A percentile compares a stretch with the other conserved stretches of the same genome.
These are phyloP conservation scores for Philotrypesis tridentata DNA, from an alignment of 1,140 invertebrate genomes.

Conservation along the genomic window DNA sequence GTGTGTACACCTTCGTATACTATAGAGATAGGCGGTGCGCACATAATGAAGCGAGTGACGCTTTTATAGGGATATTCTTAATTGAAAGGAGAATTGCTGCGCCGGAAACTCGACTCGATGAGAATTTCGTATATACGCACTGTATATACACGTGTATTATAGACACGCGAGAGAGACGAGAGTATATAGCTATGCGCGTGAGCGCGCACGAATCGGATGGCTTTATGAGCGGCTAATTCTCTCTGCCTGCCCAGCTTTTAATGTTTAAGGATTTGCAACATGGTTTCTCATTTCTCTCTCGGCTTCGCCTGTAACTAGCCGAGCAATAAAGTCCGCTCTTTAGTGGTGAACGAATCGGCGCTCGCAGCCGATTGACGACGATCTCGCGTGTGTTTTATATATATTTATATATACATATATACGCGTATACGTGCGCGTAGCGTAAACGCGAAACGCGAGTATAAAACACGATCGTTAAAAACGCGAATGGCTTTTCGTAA, in stretches of 20 bases:
- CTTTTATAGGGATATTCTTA: constrained; percentile 25
- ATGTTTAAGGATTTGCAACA: background rate
- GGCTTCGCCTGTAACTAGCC: background rate
- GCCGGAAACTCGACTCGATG: too few relatives aligned
- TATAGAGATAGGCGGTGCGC: too few relatives aligned
- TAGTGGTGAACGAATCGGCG: background rate
- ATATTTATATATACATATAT: too few relatives aligned
- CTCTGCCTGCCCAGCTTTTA: background rate
- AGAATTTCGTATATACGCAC: background rate
- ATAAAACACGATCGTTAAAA: too few relatives aligned
- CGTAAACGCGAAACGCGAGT: too few relatives aligned
- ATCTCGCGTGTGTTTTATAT: background rate
- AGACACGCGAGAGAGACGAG: background rate
- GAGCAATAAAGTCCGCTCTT: background rate
- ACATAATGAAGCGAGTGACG: background rate
- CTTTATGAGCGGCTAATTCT: background rate
- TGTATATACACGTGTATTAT: background rate
- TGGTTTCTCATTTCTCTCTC: background rate
- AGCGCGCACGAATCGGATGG: too few relatives aligned
- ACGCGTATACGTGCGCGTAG: too few relatives aligned
- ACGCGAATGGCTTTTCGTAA: background rate
- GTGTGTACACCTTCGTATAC: too few relatives aligned
- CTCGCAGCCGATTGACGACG: background rate
- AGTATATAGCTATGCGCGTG: too few relatives aligned
- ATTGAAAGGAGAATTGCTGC: constrained; percentile 27